Base-by-base conservation (phyloP, 2,113 vertebrate genomes). In the Hemibagrus wyckioides region DNA sequence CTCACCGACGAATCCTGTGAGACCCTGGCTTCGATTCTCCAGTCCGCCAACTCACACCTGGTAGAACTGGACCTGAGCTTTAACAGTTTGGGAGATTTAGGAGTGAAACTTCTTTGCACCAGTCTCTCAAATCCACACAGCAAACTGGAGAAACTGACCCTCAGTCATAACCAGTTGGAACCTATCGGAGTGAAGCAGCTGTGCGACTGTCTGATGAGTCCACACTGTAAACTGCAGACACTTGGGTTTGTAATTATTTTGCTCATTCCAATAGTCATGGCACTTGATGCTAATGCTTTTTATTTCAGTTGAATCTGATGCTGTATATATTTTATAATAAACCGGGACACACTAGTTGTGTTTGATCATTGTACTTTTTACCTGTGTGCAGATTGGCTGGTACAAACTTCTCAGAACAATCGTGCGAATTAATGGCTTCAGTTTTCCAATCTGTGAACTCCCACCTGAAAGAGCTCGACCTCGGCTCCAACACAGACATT, bases 401-500 rank as follows among this genome's bases (percentile, higher is more conserved):
- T 1, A 83, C 80, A n/a, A 82, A 63, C 56, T 83, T 87, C 56
- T 83, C 86, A 76, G 88, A 87, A 54, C 54, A 59, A 14, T 91
- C 91, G 82, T 90, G 90, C 36, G 84, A 89, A 36, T 39, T 21
- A 10, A 87, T 93, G 79, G 88, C 91, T 28, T 59, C 2, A 56
- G 91, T 87, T 73, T 84, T 93, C 59, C 82, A 85, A 54, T 69
- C 87, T 61, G 86, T 69, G 6, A 86, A 79, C 17, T 90, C 89
- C 14, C 33, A 23, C 10, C 89, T 93, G 23, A 90, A 36, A 80
- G 81, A 88, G 57, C 79, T 93, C 82, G 90, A 93, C 36, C 82
- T 93, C 59, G 91, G 92, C 15, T 83, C 39, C 15, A 92, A 91
- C 67, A 86, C 87, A 19, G 76, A 80, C 41, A 36, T 92, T 1